Percentiles rank a stretch among this genome's conserved stretches.
Evolutionary conservation across 2,113 vertebrate species (phyloP).

Genomic region (Podocnemis expansa): DNA sequence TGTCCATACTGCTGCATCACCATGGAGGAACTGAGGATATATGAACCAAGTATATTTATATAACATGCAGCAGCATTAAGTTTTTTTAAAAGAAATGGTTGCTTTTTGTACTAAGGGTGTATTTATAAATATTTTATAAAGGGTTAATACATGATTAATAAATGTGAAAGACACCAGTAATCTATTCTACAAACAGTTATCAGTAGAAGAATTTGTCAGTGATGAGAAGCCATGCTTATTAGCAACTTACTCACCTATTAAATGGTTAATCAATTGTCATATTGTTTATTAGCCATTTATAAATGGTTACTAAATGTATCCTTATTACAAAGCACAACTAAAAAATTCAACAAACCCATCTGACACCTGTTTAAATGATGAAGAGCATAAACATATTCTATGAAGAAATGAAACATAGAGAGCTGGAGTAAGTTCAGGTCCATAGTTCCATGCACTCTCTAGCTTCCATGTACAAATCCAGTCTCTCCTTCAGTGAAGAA

Average conservation of each 20-base stretch:
- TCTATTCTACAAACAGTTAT: neutral
- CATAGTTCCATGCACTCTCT: neutral
- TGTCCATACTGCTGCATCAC: neutral
- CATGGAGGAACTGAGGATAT: neutral
- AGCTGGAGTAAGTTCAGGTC: neutral
- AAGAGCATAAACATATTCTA: neutral
- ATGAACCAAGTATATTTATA: neutral
- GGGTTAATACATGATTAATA: neutral
- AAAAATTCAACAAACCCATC: neutral
- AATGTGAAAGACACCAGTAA: neutral
- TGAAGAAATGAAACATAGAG: neutral
- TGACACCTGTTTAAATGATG: neutral
- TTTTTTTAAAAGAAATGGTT: no score
- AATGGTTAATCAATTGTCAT: neutral
- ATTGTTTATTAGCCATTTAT: neutral
- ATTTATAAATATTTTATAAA: neutral
- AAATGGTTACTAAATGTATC: fast-evolving
- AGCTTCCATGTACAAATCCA: neutral
- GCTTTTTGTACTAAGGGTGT: neutral
- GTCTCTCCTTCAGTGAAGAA: neutral
- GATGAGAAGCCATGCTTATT: neutral
- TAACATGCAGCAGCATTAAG: no score
- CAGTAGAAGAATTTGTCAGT: neutral
- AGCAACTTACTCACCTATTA: neutral
- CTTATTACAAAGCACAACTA: neutral